Percentiles rank a stretch among this genome's conserved stretches.
Conservation (phyloP, 2,797 vertebrate genomes). For the Philypnodon macrostomus region DNA sequence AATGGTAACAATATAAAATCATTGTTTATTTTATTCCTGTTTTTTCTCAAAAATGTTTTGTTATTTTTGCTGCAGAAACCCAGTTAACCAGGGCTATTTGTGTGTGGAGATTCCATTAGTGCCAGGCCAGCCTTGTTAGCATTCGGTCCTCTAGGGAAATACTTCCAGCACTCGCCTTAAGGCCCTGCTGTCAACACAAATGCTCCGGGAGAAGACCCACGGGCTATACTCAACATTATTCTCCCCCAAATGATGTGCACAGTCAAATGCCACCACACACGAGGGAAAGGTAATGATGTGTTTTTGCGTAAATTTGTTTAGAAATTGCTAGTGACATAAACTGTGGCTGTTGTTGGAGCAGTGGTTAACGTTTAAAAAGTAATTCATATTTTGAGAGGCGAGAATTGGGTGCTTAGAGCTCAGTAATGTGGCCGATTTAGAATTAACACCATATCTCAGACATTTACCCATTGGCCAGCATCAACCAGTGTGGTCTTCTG, state of each 20-base stretch:
- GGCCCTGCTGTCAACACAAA: slow-evolving; percentile 50
- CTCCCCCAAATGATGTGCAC: slow-evolving; percentile 28
- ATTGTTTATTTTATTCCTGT: too few relatives aligned
- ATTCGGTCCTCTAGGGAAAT: slow-evolving; percentile 36
- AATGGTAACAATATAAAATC: too few relatives aligned
- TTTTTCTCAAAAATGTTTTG: too few relatives aligned
- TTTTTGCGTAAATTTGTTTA: background rate
- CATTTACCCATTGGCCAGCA: too few relatives aligned
- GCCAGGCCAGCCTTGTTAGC: slow-evolving; percentile 32
- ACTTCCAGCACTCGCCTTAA: slow-evolving; percentile 21
- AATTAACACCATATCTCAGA: slow-evolving; percentile 29
- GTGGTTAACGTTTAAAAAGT: slow-evolving; percentile 2
- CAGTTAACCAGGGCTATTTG: background rate
- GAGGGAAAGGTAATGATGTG: slow-evolving; percentile 15
- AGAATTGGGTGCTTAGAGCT: too few relatives aligned
- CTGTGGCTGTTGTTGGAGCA: background rate
- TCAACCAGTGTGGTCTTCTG: too few relatives aligned
- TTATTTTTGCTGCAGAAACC: too few relatives aligned
- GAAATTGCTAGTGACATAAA: slow-evolving; percentile 6
- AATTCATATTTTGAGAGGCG: too few relatives aligned
- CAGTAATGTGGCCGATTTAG: slow-evolving; percentile 10
- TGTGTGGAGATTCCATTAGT: slow-evolving; percentile 18
- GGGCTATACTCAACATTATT: slow-evolving; percentile 42
- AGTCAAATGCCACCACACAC: slow-evolving; percentile 29
- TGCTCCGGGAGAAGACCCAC: slow-evolving; percentile 25